Evolutionary conservation across 2,797 vertebrate species (phyloP).

Genomic region (Crypturellus tataupa): DNA sequence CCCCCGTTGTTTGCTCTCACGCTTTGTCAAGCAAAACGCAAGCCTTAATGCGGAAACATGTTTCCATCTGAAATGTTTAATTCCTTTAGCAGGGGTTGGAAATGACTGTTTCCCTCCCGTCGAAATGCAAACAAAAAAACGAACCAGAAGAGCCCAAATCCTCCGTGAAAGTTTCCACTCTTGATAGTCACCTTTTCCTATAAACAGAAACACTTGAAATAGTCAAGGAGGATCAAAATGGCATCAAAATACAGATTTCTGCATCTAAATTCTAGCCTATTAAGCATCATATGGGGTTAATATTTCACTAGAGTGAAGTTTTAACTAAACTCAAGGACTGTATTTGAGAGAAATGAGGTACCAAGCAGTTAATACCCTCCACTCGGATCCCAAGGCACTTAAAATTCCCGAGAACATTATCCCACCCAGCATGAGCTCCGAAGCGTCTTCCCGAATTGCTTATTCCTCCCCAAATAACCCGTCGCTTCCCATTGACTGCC

Average conservation of each 20-base stretch:
- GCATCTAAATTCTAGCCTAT: background rate
- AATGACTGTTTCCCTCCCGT: fast-evolving
- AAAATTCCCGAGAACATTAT: background rate
- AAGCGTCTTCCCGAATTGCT: background rate
- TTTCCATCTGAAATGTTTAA: background rate
- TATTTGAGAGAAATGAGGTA: constrained; percentile 2
- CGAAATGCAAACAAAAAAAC: background rate
- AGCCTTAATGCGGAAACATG: background rate
- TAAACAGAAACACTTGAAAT: background rate
- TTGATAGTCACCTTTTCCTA: background rate
- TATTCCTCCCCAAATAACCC: background rate
- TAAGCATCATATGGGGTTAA: background rate
- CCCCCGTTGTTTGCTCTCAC: background rate
- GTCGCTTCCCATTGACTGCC: background rate
- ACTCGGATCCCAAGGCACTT: background rate
- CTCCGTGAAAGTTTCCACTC: background rate
- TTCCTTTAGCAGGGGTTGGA: background rate
- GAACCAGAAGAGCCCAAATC: too few relatives aligned
- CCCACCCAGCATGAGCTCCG: background rate
- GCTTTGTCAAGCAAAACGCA: constrained; percentile 28
- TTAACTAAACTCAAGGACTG: constrained; percentile 9
- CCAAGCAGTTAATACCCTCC: fast-evolving
- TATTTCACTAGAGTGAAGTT: background rate
- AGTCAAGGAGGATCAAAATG: background rate
- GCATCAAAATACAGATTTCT: background rate